Base-by-base conservation (phyloP, 2,797 vertebrate species). In the Florisuga fusca region DNA sequence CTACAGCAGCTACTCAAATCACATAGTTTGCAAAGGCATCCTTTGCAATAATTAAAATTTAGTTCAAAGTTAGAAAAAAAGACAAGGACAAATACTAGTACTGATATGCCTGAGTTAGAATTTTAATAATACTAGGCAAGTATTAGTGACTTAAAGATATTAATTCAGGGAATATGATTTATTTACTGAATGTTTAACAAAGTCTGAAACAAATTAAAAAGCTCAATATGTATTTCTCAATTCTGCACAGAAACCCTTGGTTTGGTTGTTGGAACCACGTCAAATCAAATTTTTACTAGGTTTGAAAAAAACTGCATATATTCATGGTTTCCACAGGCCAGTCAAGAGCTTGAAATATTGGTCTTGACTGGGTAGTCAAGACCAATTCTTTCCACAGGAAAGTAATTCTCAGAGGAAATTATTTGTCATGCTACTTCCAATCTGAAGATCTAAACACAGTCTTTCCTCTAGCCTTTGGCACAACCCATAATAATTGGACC, bases 371-470 rank as follows among this genome's bases (percentile, higher is more conserved):
- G 1, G 2, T 8, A 96, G 95, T 96, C 96, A 96, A 87, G 96
- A 96, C 93, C 91, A 96, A 96, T 96, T 96, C 84, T 87, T 95
- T 96, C 94, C 84, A 96, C 90, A 85, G 93, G 87, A 97, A 96
- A 91, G 73, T 85, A 96, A 97, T 93, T 96, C 94, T 97, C 96
- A 95, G 89, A 96, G 95, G 92, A 96, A 95, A 95, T 96, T 95
- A 95, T 96, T 95, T 96, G 96, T 94, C 95, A 94, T 41, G 41
- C 94, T 96, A 89, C 91, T 91, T 92, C 93, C 92, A 96, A 91
- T 97, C 93, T 95, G 66, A 89, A 95, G 93, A 97, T 95, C 94
- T 96, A 95, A 97, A 97, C 89, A 94, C 69, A 91, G 80, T n/a
- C 93, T 94, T 95, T 95, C 93, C 94, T 81, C 82, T 95, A 95